Evolutionary conservation across 2,113 vertebrate species (phyloP).

Genomic region (Acanthisitta chloris): DNA sequence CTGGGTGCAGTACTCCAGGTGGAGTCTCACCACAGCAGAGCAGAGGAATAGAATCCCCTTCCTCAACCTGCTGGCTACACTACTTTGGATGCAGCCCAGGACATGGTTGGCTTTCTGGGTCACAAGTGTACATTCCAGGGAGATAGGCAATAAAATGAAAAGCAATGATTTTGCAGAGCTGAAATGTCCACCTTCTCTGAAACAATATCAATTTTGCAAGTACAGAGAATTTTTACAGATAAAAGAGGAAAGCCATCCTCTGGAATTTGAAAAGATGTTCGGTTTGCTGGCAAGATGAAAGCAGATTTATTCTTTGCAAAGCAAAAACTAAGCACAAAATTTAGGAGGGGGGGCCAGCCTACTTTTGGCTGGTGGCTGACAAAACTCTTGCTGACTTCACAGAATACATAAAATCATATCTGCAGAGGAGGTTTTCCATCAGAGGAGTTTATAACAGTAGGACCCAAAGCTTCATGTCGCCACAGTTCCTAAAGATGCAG

Average conservation of each 20-base stretch:
- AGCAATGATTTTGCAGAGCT: background rate
- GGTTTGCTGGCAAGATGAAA: slow-evolving; percentile 3
- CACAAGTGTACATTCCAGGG: background rate
- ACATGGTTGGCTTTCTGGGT: background rate
- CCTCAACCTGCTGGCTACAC: background rate
- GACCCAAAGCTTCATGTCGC: background rate
- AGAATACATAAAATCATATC: background rate
- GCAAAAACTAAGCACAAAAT: background rate
- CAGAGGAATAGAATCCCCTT: background rate
- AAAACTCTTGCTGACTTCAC: slow-evolving; percentile 13
- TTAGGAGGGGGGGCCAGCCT: background rate
- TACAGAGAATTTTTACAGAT: background rate
- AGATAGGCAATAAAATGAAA: background rate
- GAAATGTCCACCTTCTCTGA: background rate
- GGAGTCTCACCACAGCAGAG: background rate
- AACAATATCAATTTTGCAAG: background rate
- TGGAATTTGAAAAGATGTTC: background rate
- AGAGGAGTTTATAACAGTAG: background rate
- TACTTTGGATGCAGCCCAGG: background rate
- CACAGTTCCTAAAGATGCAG: background rate
- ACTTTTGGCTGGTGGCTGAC: background rate
- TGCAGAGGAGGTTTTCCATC: background rate
- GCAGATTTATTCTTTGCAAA: background rate
- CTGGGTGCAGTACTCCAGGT: background rate
- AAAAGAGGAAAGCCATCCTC: background rate